Evolutionary conservation across 2,113 vertebrate species (phyloP), one percentile per base, ranked within the genome.

Genomic region (Girardinichthys multiradiatus): DNA sequence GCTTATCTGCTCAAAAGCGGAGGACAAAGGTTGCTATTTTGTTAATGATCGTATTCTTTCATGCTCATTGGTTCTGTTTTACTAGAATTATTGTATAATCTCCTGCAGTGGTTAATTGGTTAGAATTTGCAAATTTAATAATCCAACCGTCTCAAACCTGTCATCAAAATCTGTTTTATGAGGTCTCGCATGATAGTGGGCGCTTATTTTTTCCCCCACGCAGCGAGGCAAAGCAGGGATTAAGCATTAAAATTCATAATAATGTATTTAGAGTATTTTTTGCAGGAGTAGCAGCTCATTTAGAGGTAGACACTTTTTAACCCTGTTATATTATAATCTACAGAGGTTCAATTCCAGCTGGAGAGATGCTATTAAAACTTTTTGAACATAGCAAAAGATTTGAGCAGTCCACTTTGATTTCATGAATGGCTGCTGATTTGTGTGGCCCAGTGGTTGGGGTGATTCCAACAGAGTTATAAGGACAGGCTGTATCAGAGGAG

Each of bases 401-500:
- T 54, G 48, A 54, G 66, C 60, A 74, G 61, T 64, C 30, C 51
- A 58, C 62, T 65, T 68, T 59, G 2, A 58, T 74, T 54, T 75
- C 33, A 37, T 82, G 73, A 73, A 62, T 74, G 58, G 33, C 61
- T 60, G 58, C 73, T 79, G 66, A 74, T 78, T 74, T 65, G 70
- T 42, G 67, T 66, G 51, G 31, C 67, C 87, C 67, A 69, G 74
- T 29, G 71, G 80, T 58, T 87, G 77, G 74, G 74, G 72, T 83
- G 86, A 82, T 88, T 84, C n/a, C 79, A 87, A 82, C 66, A 65
- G 19, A 78, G 81, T 82, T 58, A 74, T 60, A 82, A 61, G 81
- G 64, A 72, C 73, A 77, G 80, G 81, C 67, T 70, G 80, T 68
- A 66, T 76, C 68, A 81, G 70, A 79, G 66, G 65, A 48, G 48